Evolutionary conservation across 2,113 vertebrate species (phyloP), one percentile per base, ranked within the genome.

Genomic region (Emydocephalus ijimae): DNA sequence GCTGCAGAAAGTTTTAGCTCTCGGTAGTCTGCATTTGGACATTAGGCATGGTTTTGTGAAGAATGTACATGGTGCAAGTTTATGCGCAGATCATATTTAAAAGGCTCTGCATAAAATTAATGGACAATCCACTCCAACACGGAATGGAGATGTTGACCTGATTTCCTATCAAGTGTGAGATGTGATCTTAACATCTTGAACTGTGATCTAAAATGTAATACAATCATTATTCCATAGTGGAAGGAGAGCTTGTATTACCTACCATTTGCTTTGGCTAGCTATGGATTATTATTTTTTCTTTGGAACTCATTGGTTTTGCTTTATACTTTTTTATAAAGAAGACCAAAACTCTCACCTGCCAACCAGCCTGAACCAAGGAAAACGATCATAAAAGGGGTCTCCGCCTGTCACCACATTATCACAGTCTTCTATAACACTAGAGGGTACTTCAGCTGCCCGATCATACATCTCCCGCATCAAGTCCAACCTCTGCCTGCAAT

Each of bases 381-480:
- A 99, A 90, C 99, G 99, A 96, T 99, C 99, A 0, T 99, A 99
- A 97, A 99, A 99, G 55, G 99, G 99, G 93, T 99, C 99, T 6
- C 99, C 99, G 0, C 99, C 99, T 0, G 98, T 99, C 97, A 99
- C 98, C 89, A 98, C 98, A 0, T 98, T 99, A 96, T 99, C 99
- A 3, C 98, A 98, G 96, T 99, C 98, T 93, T 99, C 99, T 0
- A 97, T 97, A 88, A 98, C 95, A 0, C 96, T 98, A 94, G 98
- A 98, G 92, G 99, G 99, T 91, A 99, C 98, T 95, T 99, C 99
- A 0, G 99, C 99, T 0, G 99, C 99, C 0, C 99, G 98, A 96
- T 99, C 99, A 0, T 99, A 99, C 99, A 99, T 99, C 95, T 99
- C 99, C 1, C 99, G 98, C 99, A 99, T 99, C 95, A 99, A 97